Evolutionary conservation across 2,797 vertebrate species (phyloP).

Genomic region (Phrynocephalus vlangalii): DNA sequence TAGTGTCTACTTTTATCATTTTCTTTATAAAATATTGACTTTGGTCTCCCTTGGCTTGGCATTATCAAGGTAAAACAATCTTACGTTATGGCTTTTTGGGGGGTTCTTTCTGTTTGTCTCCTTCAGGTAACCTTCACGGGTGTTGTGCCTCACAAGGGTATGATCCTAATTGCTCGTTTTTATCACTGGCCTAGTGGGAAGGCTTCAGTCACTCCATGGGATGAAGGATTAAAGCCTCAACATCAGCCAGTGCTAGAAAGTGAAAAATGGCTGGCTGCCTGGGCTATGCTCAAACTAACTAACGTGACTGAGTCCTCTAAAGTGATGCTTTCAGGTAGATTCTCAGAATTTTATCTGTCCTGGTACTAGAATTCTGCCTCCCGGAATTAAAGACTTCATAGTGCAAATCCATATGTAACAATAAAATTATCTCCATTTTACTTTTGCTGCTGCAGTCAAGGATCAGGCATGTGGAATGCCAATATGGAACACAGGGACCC

Average conservation of each 20-base stretch:
- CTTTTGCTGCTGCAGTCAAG: not conserved
- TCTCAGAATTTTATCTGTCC: not conserved
- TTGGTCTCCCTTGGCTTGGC: not conserved
- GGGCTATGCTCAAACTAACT: slow-evolving; percentile 55
- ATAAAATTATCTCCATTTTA: not conserved
- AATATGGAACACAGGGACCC: slow-evolving; percentile 63
- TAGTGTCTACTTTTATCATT: too few species aligned
- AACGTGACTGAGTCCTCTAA: slow-evolving; percentile 25
- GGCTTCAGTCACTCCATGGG: slow-evolving; percentile 52
- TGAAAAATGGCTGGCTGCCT: slow-evolving; percentile 60
- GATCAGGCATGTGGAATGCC: not conserved
- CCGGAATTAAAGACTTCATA: not conserved
- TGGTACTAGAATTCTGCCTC: not conserved
- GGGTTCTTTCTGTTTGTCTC: not conserved
- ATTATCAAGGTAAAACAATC: not conserved
- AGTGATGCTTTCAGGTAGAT: slow-evolving; percentile 28
- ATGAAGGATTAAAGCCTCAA: slow-evolving; percentile 19
- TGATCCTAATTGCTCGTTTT: slow-evolving; percentile 64
- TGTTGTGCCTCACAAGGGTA: slow-evolving; percentile 52
- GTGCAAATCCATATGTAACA: not conserved
- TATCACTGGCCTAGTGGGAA: slow-evolving; percentile 65
- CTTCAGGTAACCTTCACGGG: slow-evolving; percentile 52
- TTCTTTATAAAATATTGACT: not conserved
- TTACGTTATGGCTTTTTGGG: not conserved
- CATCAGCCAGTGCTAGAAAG: slow-evolving; percentile 45